phyloP scores from a whole-genome alignment of 2,113 vertebrate species.

The Coregonus clupeaformis region DNA sequence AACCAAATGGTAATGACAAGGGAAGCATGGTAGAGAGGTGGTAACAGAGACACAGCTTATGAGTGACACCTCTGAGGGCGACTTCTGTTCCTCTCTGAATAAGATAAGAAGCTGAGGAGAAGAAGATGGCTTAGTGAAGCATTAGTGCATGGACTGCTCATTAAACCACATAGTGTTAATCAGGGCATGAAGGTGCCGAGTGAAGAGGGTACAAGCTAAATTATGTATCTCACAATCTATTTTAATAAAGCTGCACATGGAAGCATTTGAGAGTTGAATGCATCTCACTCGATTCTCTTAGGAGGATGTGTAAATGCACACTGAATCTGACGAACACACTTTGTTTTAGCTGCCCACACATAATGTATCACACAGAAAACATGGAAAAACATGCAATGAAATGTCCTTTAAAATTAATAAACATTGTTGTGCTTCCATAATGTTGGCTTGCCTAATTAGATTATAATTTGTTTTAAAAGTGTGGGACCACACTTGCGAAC shows the following conservation, averaged over 20 bases:
- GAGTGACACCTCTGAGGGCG: slow-evolving; percentile 58
- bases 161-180: slow-evolving; percentile 26
- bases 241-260: slow-evolving; percentile 37
- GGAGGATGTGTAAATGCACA: too few species aligned
- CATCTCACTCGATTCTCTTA: too few species aligned
- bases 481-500: too few species aligned
- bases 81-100: slow-evolving; percentile 61
- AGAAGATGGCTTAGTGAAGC: slow-evolving; percentile 54
- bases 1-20: slow-evolving; percentile 35
- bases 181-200: slow-evolving; percentile 33
- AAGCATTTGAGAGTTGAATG: too few species aligned
- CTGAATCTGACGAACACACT: too few species aligned
- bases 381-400: too few species aligned
- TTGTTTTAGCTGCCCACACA: too few species aligned
- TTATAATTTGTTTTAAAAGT: too few species aligned
- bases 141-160: slow-evolving; percentile 59
- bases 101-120: slow-evolving; percentile 53
- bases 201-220: slow-evolving; percentile 20
- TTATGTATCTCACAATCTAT: neutral
- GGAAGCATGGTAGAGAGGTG: slow-evolving; percentile 25
- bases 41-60: slow-evolving; percentile 43
- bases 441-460: too few species aligned
- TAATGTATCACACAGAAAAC: too few species aligned
- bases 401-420: too few species aligned
- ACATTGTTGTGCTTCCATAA: too few species aligned